These are phyloP conservation scores for Diacarnus erythraeanus DNA, from an alignment of 37 sponge, comb jelly and placozoan species.

Conservation along the genomic window DNA sequence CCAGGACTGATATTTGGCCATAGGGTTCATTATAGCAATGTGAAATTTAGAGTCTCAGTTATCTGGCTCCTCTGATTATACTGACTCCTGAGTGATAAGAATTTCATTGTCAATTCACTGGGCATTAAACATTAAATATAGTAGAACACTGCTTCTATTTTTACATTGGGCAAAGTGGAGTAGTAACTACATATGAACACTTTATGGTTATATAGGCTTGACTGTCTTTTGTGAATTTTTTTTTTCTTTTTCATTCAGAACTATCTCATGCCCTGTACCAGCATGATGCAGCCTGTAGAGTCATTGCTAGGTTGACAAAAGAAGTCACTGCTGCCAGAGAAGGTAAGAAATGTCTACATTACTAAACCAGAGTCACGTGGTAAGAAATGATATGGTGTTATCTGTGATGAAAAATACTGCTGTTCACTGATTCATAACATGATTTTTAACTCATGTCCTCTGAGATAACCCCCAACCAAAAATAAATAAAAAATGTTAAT, in stretches of 20 bases:
- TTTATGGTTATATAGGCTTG: neutral
- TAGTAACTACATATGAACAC: no score
- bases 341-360: constrained; percentile 49
- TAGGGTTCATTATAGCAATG: no score
- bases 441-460: constrained; percentile 22
- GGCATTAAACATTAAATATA: no score
- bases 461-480: neutral
- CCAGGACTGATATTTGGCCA: no score
- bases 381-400: neutral
- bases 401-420: constrained; percentile 29
- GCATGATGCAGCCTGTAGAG: constrained; percentile 98
- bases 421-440: neutral
- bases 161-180: no score
- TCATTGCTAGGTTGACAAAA: constrained; percentile 96
- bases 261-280: constrained; percentile 99
- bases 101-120: no score
- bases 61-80: no score
- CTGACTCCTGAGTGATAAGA: no score
- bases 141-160: no score
- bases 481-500: neutral
- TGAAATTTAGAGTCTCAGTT: no score
- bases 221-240: neutral
- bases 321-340: constrained; percentile 97
- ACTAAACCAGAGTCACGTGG: neutral
- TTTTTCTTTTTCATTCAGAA: constrained; percentile 50